A percentile compares a stretch with the other conserved stretches of the same genome.
Evolutionary conservation across 35 echinoderm and acorn worm species (phyloP).

Genomic region (Chiridota heheva): DNA sequence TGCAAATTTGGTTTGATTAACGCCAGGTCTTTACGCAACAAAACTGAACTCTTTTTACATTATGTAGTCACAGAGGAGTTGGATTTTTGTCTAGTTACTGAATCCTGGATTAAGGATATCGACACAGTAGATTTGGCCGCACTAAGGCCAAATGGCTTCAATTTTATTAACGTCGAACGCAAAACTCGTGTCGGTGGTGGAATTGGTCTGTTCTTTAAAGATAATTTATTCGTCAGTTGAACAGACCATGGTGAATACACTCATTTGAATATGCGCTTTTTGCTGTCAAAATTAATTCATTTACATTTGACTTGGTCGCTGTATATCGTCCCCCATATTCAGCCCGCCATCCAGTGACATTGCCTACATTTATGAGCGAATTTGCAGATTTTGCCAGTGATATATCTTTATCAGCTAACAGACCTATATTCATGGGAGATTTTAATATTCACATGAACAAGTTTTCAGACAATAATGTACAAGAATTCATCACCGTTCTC

Average conservation of each 20-base stretch:
- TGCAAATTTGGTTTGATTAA: conserved; percentile 29
- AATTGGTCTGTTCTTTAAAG: conserved; percentile 36
- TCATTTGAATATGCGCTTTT: conserved; percentile 45
- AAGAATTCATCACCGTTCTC: too few relatives aligned
- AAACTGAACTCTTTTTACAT: conserved; percentile 22
- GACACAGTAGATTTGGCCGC: conserved; percentile 33
- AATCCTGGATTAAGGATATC: conserved; percentile 27
- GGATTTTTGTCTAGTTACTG: conserved; percentile 28
- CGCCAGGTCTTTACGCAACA: conserved; percentile 23
- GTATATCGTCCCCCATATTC: conserved; percentile 40
- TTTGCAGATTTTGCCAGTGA: too few relatives aligned
- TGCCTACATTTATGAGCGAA: too few relatives aligned
- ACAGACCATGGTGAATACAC: background rate
- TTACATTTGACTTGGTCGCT: background rate
- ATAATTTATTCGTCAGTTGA: conserved; percentile 6
- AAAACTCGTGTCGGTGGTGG: conserved; percentile 36
- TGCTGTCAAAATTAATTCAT: too few relatives aligned
- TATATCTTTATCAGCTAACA: too few relatives aligned
- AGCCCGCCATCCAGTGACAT: too few relatives aligned
- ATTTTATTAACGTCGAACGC: conserved; percentile 7
- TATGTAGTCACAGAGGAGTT: background rate
- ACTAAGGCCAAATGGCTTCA: conserved; percentile 5
- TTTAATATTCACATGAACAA: too few relatives aligned
- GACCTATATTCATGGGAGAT: too few relatives aligned
- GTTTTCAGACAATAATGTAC: too few relatives aligned